Evolutionary conservation across 2,113 vertebrate genomes (phyloP), one percentile per base, ranked within the genome.

Genomic region (Zingel zingel): DNA sequence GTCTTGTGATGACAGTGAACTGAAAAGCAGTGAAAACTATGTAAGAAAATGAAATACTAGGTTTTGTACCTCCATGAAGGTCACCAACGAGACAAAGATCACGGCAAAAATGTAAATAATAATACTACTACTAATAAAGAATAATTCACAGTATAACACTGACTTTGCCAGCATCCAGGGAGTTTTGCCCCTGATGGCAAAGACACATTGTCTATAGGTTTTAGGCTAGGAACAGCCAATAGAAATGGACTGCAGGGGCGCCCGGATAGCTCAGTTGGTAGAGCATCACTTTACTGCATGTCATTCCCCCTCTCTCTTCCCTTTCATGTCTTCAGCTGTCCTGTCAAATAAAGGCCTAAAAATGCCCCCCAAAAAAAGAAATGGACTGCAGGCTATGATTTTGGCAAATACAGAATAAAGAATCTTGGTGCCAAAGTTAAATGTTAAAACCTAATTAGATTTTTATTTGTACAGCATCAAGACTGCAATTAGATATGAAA

Each of bases 161-260:
- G 16, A 67, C 47, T 74, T 50, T 48, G 25, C 18, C 36, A 72
- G 33, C 51, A 59, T 48, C 56, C 14, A 61, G 7, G 11, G 16
- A 78, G 48, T 6, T 47, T 68, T 19, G 27, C 19, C 33, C 61
- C 3, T 43, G 59, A 67, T 58, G n/a, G 36, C 45, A 74, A 74
- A 63, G 25, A 74, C 21, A 14, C 43, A 63, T 47, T 30, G 12
- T 5, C 58, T 48, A 58, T 65, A 61, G 51, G 57, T 74, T 79
- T 47, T 19, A 56, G 15, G 13, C 30, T 73, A 50, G 19, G 27
- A 69, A 6, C 15, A 76, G 45, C 53, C 23, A 50, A 30, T 11
- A 15, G 12, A 76, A 83, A 59, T 45, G 6, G 23, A 23, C 53
- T 10, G 19, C 64, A 70, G 25, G 36, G 8, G 36, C 36, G 2